phyloP scores from a whole-genome alignment of 2,888 invertebrate genomes.

The Furcula furcula region DNA sequence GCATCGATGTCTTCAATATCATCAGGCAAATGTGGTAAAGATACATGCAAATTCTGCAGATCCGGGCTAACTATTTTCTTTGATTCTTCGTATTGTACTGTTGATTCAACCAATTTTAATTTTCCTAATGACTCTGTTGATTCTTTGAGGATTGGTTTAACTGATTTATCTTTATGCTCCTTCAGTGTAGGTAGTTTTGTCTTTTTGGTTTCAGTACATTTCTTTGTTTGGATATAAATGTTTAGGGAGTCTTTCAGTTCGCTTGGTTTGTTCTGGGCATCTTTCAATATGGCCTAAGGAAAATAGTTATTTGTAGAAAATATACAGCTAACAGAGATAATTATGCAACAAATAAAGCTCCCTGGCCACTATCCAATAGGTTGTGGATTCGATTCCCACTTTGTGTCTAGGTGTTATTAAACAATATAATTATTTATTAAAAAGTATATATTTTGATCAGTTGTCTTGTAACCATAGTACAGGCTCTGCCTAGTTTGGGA shows the following conservation, averaged over 20 bases:
- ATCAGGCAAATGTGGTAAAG: slow-evolving; percentile 45
- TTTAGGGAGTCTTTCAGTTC: slow-evolving; percentile 51
- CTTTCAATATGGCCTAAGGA: slow-evolving; percentile 56
- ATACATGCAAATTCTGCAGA: slow-evolving; percentile 13
- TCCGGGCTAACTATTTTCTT: neutral
- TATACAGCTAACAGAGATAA: too few species aligned
- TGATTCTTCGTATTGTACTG: slow-evolving; percentile 2
- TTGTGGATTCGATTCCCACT: too few species aligned
- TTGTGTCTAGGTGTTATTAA: too few species aligned
- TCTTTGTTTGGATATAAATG: slow-evolving; percentile 44
- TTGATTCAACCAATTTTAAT: slow-evolving; percentile 46
- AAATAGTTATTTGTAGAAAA: neutral
- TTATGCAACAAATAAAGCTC: too few species aligned
- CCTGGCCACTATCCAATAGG: too few species aligned
- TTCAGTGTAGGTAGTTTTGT: slow-evolving; percentile 46
- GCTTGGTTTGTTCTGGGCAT: slow-evolving; percentile 44
- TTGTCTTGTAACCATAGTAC: too few species aligned
- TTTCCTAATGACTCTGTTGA: slow-evolving; percentile 62
- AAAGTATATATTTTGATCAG: too few species aligned
- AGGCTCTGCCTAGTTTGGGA: too few species aligned
- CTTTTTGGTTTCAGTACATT: slow-evolving; percentile 46
- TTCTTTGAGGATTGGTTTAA: slow-evolving; percentile 57
- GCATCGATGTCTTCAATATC: slow-evolving; percentile 88
- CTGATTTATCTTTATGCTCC: slow-evolving; percentile 44
- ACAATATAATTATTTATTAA: too few species aligned